These are phyloP conservation scores for Strix aluco DNA, from an alignment of 2,113 vertebrate genomes.

Conservation along the genomic window DNA sequence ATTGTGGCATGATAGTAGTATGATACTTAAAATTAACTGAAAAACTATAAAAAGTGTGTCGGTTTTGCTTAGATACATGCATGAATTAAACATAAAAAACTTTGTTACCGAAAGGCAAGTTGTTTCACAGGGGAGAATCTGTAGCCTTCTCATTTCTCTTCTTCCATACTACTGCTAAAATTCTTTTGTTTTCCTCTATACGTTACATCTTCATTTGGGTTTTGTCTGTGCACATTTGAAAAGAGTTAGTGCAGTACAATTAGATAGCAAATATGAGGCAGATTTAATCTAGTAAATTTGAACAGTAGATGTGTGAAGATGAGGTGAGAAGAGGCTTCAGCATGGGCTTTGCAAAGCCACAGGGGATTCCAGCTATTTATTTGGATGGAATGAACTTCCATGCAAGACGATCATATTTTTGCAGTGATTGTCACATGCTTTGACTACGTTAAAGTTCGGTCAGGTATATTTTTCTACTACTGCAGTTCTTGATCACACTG, in stretches of 20 bases:
- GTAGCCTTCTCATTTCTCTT: neutral
- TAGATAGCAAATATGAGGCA: neutral
- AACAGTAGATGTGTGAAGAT: neutral
- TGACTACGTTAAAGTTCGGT: neutral
- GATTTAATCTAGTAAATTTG: neutral
- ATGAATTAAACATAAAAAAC: neutral
- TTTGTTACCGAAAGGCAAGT: neutral
- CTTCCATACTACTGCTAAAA: neutral
- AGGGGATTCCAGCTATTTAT: neutral
- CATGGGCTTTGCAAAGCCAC: neutral
- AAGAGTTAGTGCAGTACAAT: neutral
- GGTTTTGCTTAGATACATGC: neutral
- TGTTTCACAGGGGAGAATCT: neutral
- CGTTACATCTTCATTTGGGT: neutral
- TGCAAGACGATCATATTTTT: neutral
- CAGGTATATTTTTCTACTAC: neutral
- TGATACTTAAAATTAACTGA: neutral
- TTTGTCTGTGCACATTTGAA: neutral
- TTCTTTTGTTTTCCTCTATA: neutral
- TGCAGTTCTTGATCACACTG: neutral
- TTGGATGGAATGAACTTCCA: neutral
- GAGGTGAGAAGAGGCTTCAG: neutral
- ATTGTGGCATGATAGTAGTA: neutral
- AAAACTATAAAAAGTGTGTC: neutral
- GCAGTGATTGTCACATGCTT: neutral